phyloP scores from a whole-genome alignment of 2,888 invertebrate genomes.

The Lasioglossum leucozonium region DNA sequence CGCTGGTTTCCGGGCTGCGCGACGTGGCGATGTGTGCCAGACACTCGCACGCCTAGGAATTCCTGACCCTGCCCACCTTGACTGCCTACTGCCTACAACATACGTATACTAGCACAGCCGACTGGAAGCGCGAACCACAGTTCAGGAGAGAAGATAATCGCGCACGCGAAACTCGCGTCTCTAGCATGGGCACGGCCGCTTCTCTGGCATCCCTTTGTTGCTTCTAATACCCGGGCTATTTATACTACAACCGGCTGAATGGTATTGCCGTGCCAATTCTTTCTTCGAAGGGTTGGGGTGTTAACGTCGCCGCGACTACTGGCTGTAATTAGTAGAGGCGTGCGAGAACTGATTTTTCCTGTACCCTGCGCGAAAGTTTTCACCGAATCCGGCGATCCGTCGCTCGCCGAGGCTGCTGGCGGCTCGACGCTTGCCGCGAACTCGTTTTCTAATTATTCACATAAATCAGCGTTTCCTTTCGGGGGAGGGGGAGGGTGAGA shows the following conservation, averaged over 20 bases:
- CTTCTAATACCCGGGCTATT: slow-evolving; percentile 70
- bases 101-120: slow-evolving; percentile 9
- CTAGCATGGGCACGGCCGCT: slow-evolving; percentile 69
- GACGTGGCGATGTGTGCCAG: slow-evolving; percentile 76
- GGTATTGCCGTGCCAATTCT: slow-evolving; percentile 49
- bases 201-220: slow-evolving; percentile 76
- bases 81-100: slow-evolving; percentile 69
- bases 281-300: neutral
- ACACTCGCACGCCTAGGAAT: slow-evolving; percentile 79
- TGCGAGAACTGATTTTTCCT: neutral
- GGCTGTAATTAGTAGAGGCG: neutral
- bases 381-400: neutral
- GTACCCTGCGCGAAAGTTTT: neutral
- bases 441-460: slow-evolving; percentile 52
- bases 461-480: slow-evolving; percentile 42
- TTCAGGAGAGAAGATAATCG: slow-evolving; percentile 69
- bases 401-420: slow-evolving; percentile 15
- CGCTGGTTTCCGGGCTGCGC: slow-evolving; percentile 74
- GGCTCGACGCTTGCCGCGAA: neutral
- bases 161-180: slow-evolving; percentile 64
- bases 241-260: slow-evolving; percentile 66
- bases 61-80: slow-evolving; percentile 80
- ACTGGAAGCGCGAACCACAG: slow-evolving; percentile 64
- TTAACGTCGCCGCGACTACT: neutral
- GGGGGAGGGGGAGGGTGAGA: slow-evolving; percentile 9